A percentile compares a stretch with the other conserved stretches of the same genome.
Evolutionary conservation across 2,888 invertebrate genomes (phyloP).

Genomic region (Euzophera pinguis): DNA sequence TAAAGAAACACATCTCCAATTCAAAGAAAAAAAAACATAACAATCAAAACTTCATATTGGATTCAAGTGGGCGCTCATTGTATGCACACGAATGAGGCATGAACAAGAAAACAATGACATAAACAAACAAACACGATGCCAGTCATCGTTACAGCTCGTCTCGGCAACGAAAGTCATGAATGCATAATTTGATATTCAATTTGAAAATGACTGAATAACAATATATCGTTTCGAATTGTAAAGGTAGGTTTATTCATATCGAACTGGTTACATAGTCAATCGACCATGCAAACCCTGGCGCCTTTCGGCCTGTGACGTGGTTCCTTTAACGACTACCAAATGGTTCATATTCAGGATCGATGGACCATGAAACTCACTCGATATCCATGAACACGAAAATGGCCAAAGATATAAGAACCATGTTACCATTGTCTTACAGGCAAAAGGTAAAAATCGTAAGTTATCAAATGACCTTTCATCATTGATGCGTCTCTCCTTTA

Average conservation of each 20-base stretch:
- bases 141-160: conserved; percentile 32
- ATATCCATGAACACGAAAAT: too few species aligned
- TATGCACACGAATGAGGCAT: conserved; percentile 30
- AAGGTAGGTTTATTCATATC: too few species aligned
- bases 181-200: conserved; percentile 9
- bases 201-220: background rate
- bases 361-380: too few species aligned
- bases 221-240: too few species aligned
- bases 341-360: too few species aligned
- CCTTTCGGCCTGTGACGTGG: too few species aligned
- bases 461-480: background rate
- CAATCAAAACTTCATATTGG: background rate
- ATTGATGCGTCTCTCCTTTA: conserved; percentile 25
- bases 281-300: too few species aligned
- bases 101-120: conserved; percentile 47
- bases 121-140: conserved; percentile 44
- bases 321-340: too few species aligned
- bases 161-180: conserved; percentile 5
- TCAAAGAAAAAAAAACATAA: background rate
- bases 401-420: too few species aligned
- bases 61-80: conserved; percentile 26
- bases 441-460: too few species aligned
- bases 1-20: background rate
- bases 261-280: too few species aligned
- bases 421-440: too few species aligned